phyloP scores from a whole-genome alignment of 2,797 vertebrate species.

The Limnodromus scolopaceus region DNA sequence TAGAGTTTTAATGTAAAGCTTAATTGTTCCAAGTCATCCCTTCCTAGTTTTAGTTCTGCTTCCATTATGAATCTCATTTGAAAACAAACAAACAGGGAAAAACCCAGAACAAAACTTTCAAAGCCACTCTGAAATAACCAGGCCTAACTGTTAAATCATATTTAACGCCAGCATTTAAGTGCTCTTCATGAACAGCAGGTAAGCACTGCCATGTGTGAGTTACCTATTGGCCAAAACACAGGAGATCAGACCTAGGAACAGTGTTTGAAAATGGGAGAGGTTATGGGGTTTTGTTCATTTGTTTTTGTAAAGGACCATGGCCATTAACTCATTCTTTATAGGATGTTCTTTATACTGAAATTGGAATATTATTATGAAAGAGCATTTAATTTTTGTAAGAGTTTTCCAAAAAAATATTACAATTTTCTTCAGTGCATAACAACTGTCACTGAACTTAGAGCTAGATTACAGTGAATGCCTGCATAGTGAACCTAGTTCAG shows the following conservation, averaged over 20 bases:
- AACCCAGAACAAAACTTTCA: not conserved
- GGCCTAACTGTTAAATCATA: not conserved
- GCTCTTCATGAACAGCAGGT: not conserved
- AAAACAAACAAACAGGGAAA: not conserved
- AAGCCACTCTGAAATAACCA: not conserved
- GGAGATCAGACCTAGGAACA: not conserved
- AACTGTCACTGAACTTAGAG: not conserved
- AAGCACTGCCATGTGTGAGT: not conserved
- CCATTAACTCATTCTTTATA: not conserved
- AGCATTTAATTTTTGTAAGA: not conserved
- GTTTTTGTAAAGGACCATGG: not conserved
- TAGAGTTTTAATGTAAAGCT: not conserved
- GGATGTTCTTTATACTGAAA: not conserved
- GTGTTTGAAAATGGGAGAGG: not conserved
- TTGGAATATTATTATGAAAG: not conserved
- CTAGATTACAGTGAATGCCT: not conserved
- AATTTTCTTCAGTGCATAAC: not conserved
- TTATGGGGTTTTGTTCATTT: not conserved
- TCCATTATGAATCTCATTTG: not conserved
- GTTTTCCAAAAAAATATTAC: not conserved
- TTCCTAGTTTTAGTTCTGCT: not conserved
- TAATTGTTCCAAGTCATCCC: not conserved
- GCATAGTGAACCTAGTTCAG: not conserved
- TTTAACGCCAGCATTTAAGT: not conserved
- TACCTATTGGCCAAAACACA: not conserved